A percentile compares a stretch with the other conserved stretches of the same genome.
Conservation (phyloP, 2,113 vertebrate genomes). For the Guaruba guarouba region DNA sequence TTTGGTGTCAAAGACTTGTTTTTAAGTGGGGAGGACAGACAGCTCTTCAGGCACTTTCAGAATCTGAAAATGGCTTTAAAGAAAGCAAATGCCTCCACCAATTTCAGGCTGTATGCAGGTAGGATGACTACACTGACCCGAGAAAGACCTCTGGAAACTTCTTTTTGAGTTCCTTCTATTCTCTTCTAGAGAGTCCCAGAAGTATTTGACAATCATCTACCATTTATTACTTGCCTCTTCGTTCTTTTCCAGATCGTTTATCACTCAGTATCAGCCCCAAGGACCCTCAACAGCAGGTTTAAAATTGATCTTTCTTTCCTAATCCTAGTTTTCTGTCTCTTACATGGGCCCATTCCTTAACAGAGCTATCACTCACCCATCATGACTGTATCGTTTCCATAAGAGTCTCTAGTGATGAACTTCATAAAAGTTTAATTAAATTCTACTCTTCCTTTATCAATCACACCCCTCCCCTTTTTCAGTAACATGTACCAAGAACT, state of each 20-base stretch:
- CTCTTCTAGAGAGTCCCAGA: not conserved
- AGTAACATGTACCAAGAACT: not conserved
- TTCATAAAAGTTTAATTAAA: not conserved
- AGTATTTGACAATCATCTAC: not conserved
- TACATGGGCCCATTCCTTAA: not conserved
- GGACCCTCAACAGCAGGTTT: not conserved
- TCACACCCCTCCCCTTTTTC: not conserved
- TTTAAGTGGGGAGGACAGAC: not conserved
- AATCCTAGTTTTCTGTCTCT: not conserved
- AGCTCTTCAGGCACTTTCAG: not conserved
- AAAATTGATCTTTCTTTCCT: not conserved
- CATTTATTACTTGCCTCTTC: not conserved
- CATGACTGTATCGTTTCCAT: not conserved
- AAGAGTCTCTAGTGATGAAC: not conserved
- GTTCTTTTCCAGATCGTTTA: not conserved
- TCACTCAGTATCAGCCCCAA: not conserved
- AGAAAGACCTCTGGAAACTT: not conserved
- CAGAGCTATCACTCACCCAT: not conserved
- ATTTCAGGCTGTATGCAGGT: not conserved
- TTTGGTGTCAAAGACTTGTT: not conserved
- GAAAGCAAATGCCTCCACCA: not conserved
- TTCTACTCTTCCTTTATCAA: not conserved
- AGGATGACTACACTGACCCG: not conserved
- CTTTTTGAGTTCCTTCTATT: not conserved
- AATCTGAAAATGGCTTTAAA: not conserved